Percentiles rank a stretch among this genome's conserved stretches.
Conservation (phyloP, 2,888 invertebrate genomes). For the Scotopteryx bipunctaria region DNA sequence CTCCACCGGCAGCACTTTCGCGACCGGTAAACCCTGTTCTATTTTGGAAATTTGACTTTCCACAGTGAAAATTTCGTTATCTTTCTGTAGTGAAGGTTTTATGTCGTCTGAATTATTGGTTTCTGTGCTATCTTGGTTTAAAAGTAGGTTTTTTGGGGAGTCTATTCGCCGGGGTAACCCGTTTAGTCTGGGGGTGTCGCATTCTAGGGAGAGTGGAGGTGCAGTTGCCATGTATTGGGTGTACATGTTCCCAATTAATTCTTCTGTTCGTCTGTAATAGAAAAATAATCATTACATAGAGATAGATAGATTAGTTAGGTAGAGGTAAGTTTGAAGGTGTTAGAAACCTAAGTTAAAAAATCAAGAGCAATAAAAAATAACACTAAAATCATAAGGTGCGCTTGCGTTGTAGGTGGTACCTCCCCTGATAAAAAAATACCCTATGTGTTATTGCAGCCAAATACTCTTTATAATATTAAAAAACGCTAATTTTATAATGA, state of each 20-base stretch:
- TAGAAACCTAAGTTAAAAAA: too few relatives aligned
- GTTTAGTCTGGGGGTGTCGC: constrained; percentile 60
- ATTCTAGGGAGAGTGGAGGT: constrained; percentile 64
- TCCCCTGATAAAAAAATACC: too few relatives aligned
- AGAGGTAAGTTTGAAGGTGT: too few relatives aligned
- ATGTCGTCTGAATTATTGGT: constrained; percentile 74
- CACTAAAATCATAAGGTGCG: too few relatives aligned
- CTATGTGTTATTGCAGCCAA: too few relatives aligned
- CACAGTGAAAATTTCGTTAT: constrained; percentile 66
- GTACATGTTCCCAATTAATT: constrained; percentile 83
- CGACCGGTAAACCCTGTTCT: constrained; percentile 34
- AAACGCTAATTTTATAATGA: too few relatives aligned
- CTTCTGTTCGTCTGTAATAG: constrained; percentile 82
- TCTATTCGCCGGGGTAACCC: constrained; percentile 55
- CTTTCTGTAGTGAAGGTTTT: constrained; percentile 56
- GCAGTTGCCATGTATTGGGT: constrained; percentile 78
- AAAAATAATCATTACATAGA: too few relatives aligned
- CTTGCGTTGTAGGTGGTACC: too few relatives aligned
- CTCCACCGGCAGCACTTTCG: constrained; percentile 47
- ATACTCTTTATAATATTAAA: too few relatives aligned
- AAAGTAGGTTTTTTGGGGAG: constrained; percentile 47
- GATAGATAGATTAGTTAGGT: too few relatives aligned
- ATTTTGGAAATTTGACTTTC: constrained; percentile 67
- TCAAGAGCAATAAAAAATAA: constrained; percentile 8
- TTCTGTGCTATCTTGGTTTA: constrained; percentile 68